Evolutionary conservation across 2,113 vertebrate species (phyloP), one percentile per base, ranked within the genome.

Genomic region (Xenopus tropicalis): DNA sequence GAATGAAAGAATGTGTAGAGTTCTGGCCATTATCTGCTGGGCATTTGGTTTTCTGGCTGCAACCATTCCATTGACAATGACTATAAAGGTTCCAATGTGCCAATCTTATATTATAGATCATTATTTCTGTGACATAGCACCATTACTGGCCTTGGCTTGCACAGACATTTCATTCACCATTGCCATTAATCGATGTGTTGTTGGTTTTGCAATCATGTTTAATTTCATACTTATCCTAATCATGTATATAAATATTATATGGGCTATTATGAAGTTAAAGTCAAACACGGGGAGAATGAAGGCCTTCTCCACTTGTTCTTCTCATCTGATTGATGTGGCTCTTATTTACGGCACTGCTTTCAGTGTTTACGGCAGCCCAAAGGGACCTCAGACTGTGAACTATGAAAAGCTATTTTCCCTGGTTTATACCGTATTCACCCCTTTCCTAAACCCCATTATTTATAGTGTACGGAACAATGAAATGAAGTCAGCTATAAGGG

Each of bases 131-230:
- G 86, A 87, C 52, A 83, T 87, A 69, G 86, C 80, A 0, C 85
- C 85, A 16, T 79, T 86, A 14, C 58, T 85, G 37, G 71, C 78
- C 8, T 82, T 85, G 75, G 81, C 83, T 23, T 87, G 84, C 77
- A 62, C 70, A 25, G 78, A 85, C 29, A 81, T 83, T 8, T 83
- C 84, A 37, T 21, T 9, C 0, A 84, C 82, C 14, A 83, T 84
- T 21, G 19, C 37, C 6, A 57, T 73, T 1, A 73, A 66, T 1
- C 10, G 54, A 0, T 46, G 3, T 16, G 63, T 66, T 14, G 46
- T 48, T 24, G 62, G 52, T 11, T 11, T 66, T 59, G 21, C 63
- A 10, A 73, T 52, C 3, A 66, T 73, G 71, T 58, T 73, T 23
- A 66, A 58, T 13, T 75, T 82, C 0, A 24, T 80, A 1, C 73